A percentile compares a stretch with the other conserved stretches of the same genome.
Evolutionary conservation across 2,888 invertebrate species (phyloP).

Genomic region (Eupithecia pulchellata): DNA sequence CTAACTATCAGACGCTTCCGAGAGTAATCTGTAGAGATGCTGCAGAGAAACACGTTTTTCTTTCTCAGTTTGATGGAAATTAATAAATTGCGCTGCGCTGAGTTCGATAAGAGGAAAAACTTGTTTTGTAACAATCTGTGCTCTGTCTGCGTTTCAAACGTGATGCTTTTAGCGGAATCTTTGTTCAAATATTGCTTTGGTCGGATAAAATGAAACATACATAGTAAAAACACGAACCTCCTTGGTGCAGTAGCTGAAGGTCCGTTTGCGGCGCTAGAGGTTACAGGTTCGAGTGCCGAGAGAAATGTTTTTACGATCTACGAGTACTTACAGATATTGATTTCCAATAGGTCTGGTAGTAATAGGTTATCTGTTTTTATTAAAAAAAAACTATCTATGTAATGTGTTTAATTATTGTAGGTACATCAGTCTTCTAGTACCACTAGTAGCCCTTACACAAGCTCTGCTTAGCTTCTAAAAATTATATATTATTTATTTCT

Average conservation of each 20-base stretch:
- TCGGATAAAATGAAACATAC: background rate
- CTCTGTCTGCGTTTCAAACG: constrained; percentile 29
- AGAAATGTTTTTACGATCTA: background rate
- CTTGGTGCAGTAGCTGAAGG: no score
- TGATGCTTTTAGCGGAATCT: constrained; percentile 38
- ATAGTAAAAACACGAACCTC: no score
- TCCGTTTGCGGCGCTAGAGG: background rate
- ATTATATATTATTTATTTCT: no score
- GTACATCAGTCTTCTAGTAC: no score
- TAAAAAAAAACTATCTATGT: no score
- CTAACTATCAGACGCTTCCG: constrained; percentile 57
- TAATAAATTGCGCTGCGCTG: constrained; percentile 52
- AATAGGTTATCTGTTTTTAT: no score
- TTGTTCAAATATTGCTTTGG: background rate
- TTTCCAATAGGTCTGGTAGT: no score
- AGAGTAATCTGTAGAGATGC: constrained; percentile 62
- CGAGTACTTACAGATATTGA: no score
- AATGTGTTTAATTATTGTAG: no score
- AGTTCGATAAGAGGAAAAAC: constrained; percentile 40
- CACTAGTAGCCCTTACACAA: no score
- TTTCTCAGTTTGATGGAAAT: constrained; percentile 59
- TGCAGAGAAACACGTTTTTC: constrained; percentile 58
- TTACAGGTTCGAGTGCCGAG: background rate
- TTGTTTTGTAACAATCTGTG: constrained; percentile 37
- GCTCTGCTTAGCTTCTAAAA: no score